phyloP scores from a whole-genome alignment of 2,888 invertebrate species.

The Eledone cirrhosa region DNA sequence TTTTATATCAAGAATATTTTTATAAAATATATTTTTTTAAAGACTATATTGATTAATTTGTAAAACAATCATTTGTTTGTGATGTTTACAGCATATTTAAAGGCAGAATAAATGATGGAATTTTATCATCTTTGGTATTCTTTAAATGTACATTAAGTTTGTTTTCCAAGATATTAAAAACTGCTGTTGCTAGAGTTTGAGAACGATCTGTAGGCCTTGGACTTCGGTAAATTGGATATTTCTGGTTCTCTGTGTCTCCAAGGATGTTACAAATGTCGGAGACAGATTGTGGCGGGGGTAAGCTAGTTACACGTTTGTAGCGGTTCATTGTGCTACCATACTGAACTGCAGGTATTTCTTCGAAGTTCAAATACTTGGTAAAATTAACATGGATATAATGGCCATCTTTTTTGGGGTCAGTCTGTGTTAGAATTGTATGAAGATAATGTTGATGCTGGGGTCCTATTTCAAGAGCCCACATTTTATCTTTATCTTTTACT shows the following conservation, averaged over 20 bases:
- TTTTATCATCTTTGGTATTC: slow-evolving; percentile 28
- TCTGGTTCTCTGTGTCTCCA: slow-evolving; percentile 38
- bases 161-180: slow-evolving; percentile 39
- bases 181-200: slow-evolving; percentile 40
- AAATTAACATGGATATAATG: slow-evolving; percentile 43
- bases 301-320: slow-evolving; percentile 26
- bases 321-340: slow-evolving; percentile 33
- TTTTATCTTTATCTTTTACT: slow-evolving; percentile 31
- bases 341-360: neutral
- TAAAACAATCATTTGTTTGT: neutral
- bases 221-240: slow-evolving; percentile 42
- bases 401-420: slow-evolving; percentile 29
- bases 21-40: too few species aligned
- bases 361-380: slow-evolving; percentile 36
- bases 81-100: neutral
- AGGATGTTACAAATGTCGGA: slow-evolving; percentile 38
- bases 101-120: slow-evolving; percentile 9
- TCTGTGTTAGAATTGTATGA: slow-evolving; percentile 29
- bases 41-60: too few species aligned
- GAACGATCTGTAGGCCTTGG: slow-evolving; percentile 36
- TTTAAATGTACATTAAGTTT: slow-evolving; percentile 38
- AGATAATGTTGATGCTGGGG: slow-evolving; percentile 29
- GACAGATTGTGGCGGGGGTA: slow-evolving; percentile 35
- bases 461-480: slow-evolving; percentile 45
- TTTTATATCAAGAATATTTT: too few species aligned